Conservation (phyloP, 2,113 vertebrate species). For the Calyptommatus sinebrachiatus region DNA sequence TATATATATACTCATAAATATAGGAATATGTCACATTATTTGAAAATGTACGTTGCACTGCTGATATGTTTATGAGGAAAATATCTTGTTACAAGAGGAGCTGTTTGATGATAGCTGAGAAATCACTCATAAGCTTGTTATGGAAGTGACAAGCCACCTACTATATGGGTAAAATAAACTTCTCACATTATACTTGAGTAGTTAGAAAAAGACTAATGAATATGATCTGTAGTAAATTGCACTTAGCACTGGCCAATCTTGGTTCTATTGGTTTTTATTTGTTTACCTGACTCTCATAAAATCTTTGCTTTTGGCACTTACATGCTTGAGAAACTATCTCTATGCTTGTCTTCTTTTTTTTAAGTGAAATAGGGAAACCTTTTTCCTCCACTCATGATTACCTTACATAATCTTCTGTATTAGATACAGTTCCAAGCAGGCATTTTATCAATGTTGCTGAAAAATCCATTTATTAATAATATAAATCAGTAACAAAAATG, state of each 20-base stretch:
- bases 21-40: not conserved
- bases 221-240: not conserved
- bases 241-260: not conserved
- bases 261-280: not conserved
- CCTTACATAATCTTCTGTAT: no score
- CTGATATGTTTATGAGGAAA: not conserved
- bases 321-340: no score
- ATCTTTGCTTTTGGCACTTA: not conserved
- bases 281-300: not conserved
- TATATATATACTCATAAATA: not conserved
- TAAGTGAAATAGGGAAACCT: no score
- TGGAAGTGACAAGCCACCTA: not conserved
- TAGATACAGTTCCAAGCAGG: no score
- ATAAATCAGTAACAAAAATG: no score
- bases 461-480: no score
- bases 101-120: slow-evolving; percentile 3
- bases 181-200: not conserved
- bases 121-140: not conserved
- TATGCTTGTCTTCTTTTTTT: no score
- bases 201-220: not conserved
- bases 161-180: not conserved
- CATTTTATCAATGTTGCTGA: no score
- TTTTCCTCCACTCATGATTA: no score
- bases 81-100: not conserved
- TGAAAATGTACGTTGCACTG: not conserved